Base-by-base conservation (phyloP, 2,797 vertebrate species). In the Sebastolobus alascanus region DNA sequence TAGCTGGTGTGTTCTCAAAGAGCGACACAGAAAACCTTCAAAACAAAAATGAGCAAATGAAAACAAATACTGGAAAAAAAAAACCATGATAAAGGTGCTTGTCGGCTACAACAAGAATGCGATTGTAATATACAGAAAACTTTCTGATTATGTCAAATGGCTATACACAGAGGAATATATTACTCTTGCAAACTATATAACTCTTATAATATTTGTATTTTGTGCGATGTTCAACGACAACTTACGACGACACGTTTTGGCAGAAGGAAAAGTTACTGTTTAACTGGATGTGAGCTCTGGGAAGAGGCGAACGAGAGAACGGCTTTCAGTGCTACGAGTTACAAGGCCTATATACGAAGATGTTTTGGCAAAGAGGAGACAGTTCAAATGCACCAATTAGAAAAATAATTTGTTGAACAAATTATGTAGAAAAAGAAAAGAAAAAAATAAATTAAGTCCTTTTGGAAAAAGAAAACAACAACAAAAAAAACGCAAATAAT, bases 391-490 rank as follows among this genome's bases (percentile, higher is more conserved):
- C 84, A 92, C 85, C 73, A 83, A 87, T 91, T 94, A 94, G 84
- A 94, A 95, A 94, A 95, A 95, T 93, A 93, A 86, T 90, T 88
- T 92, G 86, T 90, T 76, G 84, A 94, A 89, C 83, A 90, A 93
- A 91, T 93, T 75, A 95, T 88, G 87, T 93, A 92, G 82, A 94
- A 93, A 93, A 94, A 22, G 81, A 92, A 66, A 89, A 89, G 72
- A 35, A 74, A 88, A 61, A 92, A 91, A 92, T 86, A 92, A 93
- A 90, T 89, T 67, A 88, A 86, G 71, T 86, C 27, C 60, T n/a
- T 85, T 87, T 82, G 59, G 2, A 5, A 16, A 27, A 38, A n/a
- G n/a, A 73, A 84, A 87, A 8, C 33, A 5, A 5, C 29, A 89
- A 84, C 84, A 64, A 80, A 84, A 73, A 83, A 58, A 90, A 83